phyloP scores from a whole-genome alignment of 2,888 invertebrate genomes.

The Parapristionchus giblindavisi region DNA sequence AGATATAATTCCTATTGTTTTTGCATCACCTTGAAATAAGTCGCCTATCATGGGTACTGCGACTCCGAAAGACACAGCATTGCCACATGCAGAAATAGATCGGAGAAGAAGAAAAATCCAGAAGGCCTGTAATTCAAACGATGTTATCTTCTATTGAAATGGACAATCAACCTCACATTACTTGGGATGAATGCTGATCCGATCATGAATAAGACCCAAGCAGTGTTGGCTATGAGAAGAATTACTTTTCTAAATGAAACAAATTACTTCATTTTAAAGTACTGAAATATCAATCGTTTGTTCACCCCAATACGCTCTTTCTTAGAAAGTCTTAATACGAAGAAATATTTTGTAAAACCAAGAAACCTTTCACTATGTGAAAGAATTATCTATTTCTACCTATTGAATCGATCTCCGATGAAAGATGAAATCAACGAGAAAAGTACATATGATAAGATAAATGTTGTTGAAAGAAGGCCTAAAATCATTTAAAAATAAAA shows the following conservation, averaged over 20 bases:
- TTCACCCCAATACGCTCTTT: neutral
- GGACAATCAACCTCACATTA: neutral
- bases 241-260: neutral
- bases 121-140: neutral
- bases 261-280: neutral
- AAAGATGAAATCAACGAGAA: slow-evolving; percentile 3
- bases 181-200: neutral
- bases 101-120: slow-evolving; percentile 17
- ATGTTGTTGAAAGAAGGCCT: too few species aligned
- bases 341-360: too few species aligned
- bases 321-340: too few species aligned
- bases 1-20: too few species aligned
- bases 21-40: neutral
- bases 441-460: slow-evolving; percentile 9
- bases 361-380: too few species aligned
- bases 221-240: neutral
- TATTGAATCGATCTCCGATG: slow-evolving; percentile 17
- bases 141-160: neutral
- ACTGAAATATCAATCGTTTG: neutral
- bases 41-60: slow-evolving; percentile 27
- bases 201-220: slow-evolving; percentile 6
- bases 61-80: slow-evolving; percentile 23
- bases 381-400: too few species aligned
- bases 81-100: slow-evolving; percentile 6
- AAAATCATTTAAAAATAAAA: too few species aligned